These are phyloP conservation scores for Aythya baeri DNA, from an alignment of 2,113 vertebrate genomes.

Conservation along the genomic window DNA sequence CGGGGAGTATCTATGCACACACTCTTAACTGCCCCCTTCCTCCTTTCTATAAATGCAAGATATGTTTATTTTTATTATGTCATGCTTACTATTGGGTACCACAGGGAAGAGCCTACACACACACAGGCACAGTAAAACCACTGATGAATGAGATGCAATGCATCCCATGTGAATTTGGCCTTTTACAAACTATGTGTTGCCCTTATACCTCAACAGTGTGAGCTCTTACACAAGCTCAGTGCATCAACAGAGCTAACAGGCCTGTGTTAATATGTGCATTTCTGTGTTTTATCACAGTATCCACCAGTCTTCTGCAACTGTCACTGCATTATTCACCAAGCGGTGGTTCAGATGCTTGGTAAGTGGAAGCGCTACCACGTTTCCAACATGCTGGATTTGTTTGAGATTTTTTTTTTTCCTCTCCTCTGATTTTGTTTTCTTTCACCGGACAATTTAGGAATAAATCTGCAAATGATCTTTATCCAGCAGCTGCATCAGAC, in stretches of 20 bases:
- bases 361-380: background rate
- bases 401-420: background rate
- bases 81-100: background rate
- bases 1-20: background rate
- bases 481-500: constrained; percentile 3
- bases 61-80: background rate
- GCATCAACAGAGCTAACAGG: background rate
- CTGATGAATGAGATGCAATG: fast-evolving
- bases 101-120: background rate
- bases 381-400: background rate
- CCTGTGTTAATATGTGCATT: background rate
- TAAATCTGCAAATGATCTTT: background rate
- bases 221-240: background rate
- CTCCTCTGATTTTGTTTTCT: background rate
- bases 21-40: background rate
- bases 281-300: constrained; percentile 2
- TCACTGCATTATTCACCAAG: background rate
- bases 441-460: background rate
- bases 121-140: background rate
- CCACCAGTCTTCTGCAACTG: background rate
- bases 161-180: background rate
- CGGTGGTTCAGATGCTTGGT: background rate
- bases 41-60: background rate
- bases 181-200: background rate
- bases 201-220: background rate